Evolutionary conservation across 1,140 invertebrate species (phyloP).

Genomic region (Ips nitidus): DNA sequence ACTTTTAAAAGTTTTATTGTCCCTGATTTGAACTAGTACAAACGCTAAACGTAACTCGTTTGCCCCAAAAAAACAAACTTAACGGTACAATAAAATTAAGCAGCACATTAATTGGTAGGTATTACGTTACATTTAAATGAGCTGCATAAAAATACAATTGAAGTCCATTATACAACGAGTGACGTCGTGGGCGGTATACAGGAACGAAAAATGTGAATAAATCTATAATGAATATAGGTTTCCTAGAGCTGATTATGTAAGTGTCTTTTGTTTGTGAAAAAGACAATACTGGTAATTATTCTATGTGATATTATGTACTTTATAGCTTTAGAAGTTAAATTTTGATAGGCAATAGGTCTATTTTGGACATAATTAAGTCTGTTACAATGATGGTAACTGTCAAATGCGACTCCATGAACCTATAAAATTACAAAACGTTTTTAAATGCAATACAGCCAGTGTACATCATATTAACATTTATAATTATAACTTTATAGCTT

Average conservation of each 20-base stretch:
- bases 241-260: slow-evolving; percentile 12
- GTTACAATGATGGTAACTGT: no score
- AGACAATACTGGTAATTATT: slow-evolving; percentile 10
- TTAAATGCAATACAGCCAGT: no score
- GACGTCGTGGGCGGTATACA: slow-evolving; percentile 10
- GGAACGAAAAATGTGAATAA: slow-evolving; percentile 7
- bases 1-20: slow-evolving; percentile 15
- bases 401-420: no score
- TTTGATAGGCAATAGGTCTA: no score
- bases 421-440: no score
- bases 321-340: no score
- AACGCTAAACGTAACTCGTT: background rate
- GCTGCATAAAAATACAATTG: slow-evolving; percentile 7
- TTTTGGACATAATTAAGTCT: no score
- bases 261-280: slow-evolving; percentile 8
- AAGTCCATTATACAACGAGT: slow-evolving; percentile 2
- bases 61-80: background rate
- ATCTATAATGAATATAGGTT: slow-evolving; percentile 5
- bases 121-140: background rate
- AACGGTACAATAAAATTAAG: background rate
- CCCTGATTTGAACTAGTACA: background rate
- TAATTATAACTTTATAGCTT: no score
- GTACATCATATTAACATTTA: no score
- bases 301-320: background rate
- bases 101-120: background rate